Conservation (phyloP, 2,113 vertebrate species). For the Macrotus californicus region DNA sequence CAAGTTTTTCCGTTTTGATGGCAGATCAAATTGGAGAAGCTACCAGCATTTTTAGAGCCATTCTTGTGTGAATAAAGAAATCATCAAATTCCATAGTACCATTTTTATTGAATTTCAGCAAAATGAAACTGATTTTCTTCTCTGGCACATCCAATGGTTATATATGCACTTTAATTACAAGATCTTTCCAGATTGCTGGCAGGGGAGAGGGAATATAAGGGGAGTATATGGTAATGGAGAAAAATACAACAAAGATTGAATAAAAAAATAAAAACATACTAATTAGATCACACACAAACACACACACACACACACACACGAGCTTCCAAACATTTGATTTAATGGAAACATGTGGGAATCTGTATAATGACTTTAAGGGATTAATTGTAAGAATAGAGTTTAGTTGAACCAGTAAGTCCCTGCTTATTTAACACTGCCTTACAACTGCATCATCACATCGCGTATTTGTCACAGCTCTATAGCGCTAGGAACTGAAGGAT, state of each 20-base stretch:
- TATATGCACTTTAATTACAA: neutral
- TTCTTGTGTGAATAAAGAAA: neutral
- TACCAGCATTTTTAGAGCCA: neutral
- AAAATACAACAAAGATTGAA: too few relatives aligned
- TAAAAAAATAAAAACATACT: too few relatives aligned
- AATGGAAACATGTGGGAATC: neutral
- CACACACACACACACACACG: neutral
- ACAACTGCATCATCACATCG: neutral
- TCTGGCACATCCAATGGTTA: neutral
- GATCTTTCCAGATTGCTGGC: neutral
- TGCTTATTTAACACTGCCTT: neutral
- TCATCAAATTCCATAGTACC: neutral
- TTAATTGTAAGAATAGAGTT: neutral
- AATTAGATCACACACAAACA: too few relatives aligned
- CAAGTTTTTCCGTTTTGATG: neutral
- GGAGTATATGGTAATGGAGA: too few relatives aligned
- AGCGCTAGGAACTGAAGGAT: neutral
- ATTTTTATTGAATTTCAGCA: neutral
- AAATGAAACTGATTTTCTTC: neutral
- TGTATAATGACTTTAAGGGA: neutral
- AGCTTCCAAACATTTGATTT: neutral
- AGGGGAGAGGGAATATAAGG: too few relatives aligned
- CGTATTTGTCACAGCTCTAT: neutral
- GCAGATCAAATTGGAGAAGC: neutral
- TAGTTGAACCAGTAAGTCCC: neutral